Evolutionary conservation across 2,113 vertebrate species (phyloP).

Genomic region (Copsychus sechellarum): DNA sequence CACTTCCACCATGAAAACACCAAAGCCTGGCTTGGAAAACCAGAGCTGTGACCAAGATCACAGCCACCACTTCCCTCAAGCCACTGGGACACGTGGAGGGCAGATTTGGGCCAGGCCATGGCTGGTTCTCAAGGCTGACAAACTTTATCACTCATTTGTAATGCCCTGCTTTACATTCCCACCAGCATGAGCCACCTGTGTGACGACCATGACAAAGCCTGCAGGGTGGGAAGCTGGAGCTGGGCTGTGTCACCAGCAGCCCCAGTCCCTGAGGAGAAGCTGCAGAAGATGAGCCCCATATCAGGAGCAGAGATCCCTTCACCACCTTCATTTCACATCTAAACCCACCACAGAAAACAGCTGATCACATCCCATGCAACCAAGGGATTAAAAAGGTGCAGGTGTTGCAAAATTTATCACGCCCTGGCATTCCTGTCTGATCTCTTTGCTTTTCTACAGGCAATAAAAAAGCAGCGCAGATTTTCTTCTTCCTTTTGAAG

Average conservation of each 20-base stretch:
- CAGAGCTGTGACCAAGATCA: not conserved
- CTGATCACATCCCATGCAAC: not conserved
- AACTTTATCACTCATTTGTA: not conserved
- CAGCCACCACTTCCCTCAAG: not conserved
- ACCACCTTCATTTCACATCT: not conserved
- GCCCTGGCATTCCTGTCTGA: not conserved
- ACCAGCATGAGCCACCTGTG: not conserved
- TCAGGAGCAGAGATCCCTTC: rapidly evolving
- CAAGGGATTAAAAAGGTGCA: not conserved
- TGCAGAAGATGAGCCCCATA: not conserved
- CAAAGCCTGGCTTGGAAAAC: not conserved
- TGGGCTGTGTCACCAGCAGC: not conserved
- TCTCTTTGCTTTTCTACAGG: not conserved
- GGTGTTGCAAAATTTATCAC: not conserved
- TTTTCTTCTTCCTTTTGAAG: not conserved
- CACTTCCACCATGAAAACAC: not conserved
- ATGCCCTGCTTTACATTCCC: not conserved
- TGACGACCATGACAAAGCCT: not conserved
- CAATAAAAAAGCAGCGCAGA: not conserved
- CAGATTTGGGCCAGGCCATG: not conserved
- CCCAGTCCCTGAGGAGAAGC: rapidly evolving
- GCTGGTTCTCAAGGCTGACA: not conserved
- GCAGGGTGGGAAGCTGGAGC: rapidly evolving
- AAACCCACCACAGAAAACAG: not conserved
- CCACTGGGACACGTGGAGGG: not conserved